Conservation (phyloP, 2,888 invertebrate species). For the Pollenia amentaria region DNA sequence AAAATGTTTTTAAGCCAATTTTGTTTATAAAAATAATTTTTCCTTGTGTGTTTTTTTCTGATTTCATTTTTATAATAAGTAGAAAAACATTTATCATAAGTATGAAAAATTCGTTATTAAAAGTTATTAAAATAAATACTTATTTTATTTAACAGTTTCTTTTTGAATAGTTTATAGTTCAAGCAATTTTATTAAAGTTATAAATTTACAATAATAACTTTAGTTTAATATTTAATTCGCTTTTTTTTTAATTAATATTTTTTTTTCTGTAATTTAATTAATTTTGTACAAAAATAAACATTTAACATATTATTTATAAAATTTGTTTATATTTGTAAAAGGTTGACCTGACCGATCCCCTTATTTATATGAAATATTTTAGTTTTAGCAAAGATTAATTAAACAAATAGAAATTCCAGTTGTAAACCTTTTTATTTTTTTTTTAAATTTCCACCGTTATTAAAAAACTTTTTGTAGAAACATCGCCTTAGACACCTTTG, state of each 20-base stretch:
- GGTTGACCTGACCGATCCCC: too few relatives aligned
- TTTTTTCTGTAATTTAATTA: constrained; percentile 18
- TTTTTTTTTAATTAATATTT: constrained; percentile 44
- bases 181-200: constrained; percentile 72
- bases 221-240: constrained; percentile 31
- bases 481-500: too few relatives aligned
- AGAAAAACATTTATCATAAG: constrained; percentile 76
- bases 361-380: too few relatives aligned
- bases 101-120: constrained; percentile 75
- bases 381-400: too few relatives aligned
- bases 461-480: too few relatives aligned
- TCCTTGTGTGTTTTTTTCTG: constrained; percentile 57
- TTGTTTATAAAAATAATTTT: constrained; percentile 69
- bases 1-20: constrained; percentile 68
- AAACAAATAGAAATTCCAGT: too few relatives aligned
- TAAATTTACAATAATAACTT: constrained; percentile 67
- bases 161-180: constrained; percentile 69
- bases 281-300: constrained; percentile 64
- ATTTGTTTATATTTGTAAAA: too few relatives aligned
- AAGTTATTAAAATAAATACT: constrained; percentile 75
- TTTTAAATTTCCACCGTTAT: too few relatives aligned
- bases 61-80: constrained; percentile 71
- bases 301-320: background rate
- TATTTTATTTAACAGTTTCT: constrained; percentile 66
- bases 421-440: too few relatives aligned